These are phyloP conservation scores for Aromia moschata DNA, from an alignment of 2,888 invertebrate genomes.

Conservation along the genomic window DNA sequence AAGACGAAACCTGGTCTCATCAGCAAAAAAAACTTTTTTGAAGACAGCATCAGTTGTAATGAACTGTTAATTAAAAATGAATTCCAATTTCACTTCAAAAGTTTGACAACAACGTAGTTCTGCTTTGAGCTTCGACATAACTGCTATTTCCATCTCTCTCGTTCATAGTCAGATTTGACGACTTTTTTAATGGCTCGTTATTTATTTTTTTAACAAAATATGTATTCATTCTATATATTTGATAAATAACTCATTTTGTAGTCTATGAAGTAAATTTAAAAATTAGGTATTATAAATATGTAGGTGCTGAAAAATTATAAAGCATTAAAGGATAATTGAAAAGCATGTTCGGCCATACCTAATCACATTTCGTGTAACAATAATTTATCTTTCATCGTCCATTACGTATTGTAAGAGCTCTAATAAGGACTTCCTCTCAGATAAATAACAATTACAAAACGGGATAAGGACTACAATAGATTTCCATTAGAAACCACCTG, in stretches of 20 bases:
- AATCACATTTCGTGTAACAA: not conserved
- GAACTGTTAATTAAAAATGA: too few species aligned
- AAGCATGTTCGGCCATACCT: not conserved
- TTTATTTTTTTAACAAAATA: too few species aligned
- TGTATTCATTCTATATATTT: not conserved
- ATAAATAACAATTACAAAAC: conserved; percentile 5
- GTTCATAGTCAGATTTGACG: too few species aligned
- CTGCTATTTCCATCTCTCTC: too few species aligned
- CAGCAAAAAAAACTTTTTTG: too few species aligned
- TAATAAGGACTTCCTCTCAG: not conserved
- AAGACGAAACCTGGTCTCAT: too few species aligned
- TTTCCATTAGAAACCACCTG: not conserved
- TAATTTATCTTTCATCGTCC: conserved; percentile 1
- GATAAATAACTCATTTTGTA: not conserved
- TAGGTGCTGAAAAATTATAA: not conserved
- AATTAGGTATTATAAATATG: not conserved
- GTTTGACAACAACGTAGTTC: too few species aligned
- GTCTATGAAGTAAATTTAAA: not conserved
- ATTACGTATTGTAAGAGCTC: not conserved
- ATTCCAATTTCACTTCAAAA: too few species aligned
- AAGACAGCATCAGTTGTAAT: too few species aligned
- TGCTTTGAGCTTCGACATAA: too few species aligned
- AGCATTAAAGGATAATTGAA: not conserved
- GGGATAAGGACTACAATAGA: not conserved
- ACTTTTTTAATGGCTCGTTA: too few species aligned